A percentile compares a stretch with the other conserved stretches of the same genome.
Evolutionary conservation across 2,797 vertebrate genomes (phyloP).

Genomic region (Varecia variegata): DNA sequence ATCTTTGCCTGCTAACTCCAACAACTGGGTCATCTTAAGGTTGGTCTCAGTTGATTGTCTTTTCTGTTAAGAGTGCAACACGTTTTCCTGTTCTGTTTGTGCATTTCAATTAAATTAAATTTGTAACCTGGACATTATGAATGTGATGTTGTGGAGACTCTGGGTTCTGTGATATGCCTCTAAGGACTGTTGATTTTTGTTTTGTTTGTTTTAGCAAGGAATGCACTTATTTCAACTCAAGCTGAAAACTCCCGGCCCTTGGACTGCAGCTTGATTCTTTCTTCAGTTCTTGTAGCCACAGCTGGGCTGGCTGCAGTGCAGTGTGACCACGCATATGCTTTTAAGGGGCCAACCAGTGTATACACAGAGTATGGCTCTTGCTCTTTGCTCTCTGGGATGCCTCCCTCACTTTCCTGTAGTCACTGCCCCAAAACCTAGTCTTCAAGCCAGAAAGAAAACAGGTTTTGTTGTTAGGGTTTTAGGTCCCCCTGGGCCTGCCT

Average conservation of each 20-base stretch:
- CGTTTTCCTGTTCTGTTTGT: not conserved
- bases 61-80: not conserved
- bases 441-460: not conserved
- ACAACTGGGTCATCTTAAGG: not conserved
- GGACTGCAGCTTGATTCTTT: not conserved
- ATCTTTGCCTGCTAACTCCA: not conserved
- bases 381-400: not conserved
- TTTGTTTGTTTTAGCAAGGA: not conserved
- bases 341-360: not conserved
- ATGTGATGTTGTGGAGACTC: not conserved
- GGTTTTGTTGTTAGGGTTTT: not conserved
- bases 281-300: not conserved
- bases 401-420: not conserved
- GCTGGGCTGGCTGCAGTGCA: not conserved
- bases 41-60: not conserved
- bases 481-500: not conserved
- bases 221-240: not conserved
- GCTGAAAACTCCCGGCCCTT: not conserved
- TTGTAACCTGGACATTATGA: not conserved
- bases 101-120: not conserved
- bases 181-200: not conserved
- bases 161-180: not conserved
- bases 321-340: not conserved
- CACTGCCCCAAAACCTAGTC: not conserved
- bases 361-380: not conserved